Evolutionary conservation across 2,797 vertebrate species (phyloP).

Genomic region (Parotocinclus haroldoi): DNA sequence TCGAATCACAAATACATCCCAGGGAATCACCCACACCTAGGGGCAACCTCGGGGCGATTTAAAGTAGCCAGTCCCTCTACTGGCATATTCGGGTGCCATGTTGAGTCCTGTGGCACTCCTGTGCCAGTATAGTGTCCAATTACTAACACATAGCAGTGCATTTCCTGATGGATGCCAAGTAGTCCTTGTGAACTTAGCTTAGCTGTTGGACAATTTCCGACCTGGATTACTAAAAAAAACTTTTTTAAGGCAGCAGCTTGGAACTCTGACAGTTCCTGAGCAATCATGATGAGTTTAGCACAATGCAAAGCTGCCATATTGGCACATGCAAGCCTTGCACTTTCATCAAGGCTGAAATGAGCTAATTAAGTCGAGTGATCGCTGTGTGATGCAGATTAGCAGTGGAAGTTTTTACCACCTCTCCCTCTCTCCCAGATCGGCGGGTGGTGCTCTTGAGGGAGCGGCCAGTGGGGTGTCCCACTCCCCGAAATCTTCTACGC

Average conservation of each 20-base stretch:
- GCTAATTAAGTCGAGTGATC: slow-evolving; percentile 75
- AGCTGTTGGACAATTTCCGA: background rate
- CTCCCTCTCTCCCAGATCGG: slow-evolving; percentile 66
- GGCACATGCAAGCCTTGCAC: slow-evolving; percentile 65
- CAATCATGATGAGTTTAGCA: slow-evolving; percentile 66
- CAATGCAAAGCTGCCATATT: slow-evolving; percentile 46
- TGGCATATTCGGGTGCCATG: too few relatives aligned
- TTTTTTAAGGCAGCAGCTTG: slow-evolving; percentile 37
- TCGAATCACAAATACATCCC: too few relatives aligned
- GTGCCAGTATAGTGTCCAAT: too few relatives aligned
- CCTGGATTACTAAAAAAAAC: background rate
- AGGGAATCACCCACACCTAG: too few relatives aligned
- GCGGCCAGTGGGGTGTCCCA: slow-evolving; percentile 84
- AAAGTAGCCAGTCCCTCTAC: too few relatives aligned
- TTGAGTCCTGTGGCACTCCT: too few relatives aligned
- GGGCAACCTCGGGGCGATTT: too few relatives aligned
- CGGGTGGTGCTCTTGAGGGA: slow-evolving; percentile 84
- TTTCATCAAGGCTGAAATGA: slow-evolving; percentile 64
- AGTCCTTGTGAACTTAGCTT: background rate
- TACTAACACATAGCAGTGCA: background rate
- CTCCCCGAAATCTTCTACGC: slow-evolving; percentile 93
- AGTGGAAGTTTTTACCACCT: slow-evolving; percentile 57
- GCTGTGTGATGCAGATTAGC: slow-evolving; percentile 64
- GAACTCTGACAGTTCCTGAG: slow-evolving; percentile 54
- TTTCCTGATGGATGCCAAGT: background rate